Evolutionary conservation across 2,888 invertebrate species (phyloP), one percentile per base, ranked within the genome.

Genomic region (Cyrtodaria siliqua): DNA sequence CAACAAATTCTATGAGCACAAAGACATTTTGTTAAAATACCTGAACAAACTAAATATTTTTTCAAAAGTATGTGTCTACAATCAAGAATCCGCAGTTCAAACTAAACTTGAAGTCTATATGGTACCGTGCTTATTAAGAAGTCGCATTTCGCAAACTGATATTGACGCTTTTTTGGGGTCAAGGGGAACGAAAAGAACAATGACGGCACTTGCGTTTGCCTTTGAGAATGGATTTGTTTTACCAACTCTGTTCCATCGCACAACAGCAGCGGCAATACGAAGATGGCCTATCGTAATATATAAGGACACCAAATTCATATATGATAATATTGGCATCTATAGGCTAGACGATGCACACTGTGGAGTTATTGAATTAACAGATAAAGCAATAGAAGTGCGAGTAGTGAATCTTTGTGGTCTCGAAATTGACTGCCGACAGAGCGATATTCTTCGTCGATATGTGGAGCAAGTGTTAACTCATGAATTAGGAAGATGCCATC

Each of bases 211-310:
- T 18, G 55, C 53, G 16, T 53, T 66, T 29, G 26, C 12, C 12
- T 66, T 72, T 24, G 18, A 27, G 2, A 29, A 64, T 2, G 44
- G 52, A 2, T 26, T 44, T 8, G 38, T 72, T 38, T 33, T 55
- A 1, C 66, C 64, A 33, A 55, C 47, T 14, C 49, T 72, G 4
- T 72, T 55, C 24, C 55, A 72, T 20, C 60, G 64, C 18, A 42
- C 47, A 16, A 60, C 64, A 14, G 64, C 72, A n/a, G 72, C 60
- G 47, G 29, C 50, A 4, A 26, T 72, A 8, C 53, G 66, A 3
- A 59, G 26, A 26, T 72, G 72, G 72, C 55, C 72, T 16, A 24
- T 66, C 16, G 20, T 60, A 2, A 53, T 49, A 20, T 42, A 47
- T 49, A 24, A n/a, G 2, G 55, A 40, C 0, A 49, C 14, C n/a